Conservation (phyloP, 2,113 vertebrate genomes). For the Rhinolophus sinicus region DNA sequence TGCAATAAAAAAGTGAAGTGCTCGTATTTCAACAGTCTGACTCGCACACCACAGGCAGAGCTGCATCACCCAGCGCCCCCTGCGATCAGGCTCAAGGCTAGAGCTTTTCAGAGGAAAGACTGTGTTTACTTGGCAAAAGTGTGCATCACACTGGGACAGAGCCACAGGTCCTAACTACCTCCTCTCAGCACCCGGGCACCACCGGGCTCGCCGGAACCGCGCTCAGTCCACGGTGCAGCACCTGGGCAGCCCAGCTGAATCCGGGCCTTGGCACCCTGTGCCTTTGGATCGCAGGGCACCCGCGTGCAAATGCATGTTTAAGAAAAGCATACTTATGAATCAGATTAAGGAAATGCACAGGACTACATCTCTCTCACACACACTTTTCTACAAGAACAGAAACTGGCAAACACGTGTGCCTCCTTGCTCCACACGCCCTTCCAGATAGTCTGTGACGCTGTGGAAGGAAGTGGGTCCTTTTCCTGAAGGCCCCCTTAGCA, state of each 20-base stretch:
- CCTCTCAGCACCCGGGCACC: not conserved
- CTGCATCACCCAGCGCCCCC: fast-evolving
- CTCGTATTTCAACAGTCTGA: not conserved
- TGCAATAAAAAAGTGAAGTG: not conserved
- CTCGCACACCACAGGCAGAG: not conserved
- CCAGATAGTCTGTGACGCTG: fast-evolving
- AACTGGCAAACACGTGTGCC: fast-evolving
- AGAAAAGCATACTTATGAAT: not conserved
- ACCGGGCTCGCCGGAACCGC: fast-evolving
- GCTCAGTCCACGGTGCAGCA: fast-evolving
- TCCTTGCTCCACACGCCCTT: not conserved
- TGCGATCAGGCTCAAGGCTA: not conserved
- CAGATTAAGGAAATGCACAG: not conserved
- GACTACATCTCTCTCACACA: not conserved
- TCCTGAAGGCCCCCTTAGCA: not conserved
- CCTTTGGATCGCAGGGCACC: fast-evolving
- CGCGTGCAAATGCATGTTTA: fast-evolving
- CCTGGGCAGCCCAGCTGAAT: fast-evolving
- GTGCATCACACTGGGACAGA: not conserved
- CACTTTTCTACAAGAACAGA: not conserved
- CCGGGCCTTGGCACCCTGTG: fast-evolving
- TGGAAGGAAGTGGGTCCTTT: not conserved
- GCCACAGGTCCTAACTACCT: not conserved
- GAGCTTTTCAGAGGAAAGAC: not conserved
- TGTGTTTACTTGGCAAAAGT: not conserved